Percentiles rank a stretch among this genome's conserved stretches.
These are phyloP conservation scores for Apamea sordens DNA, from an alignment of 2,888 invertebrate genomes.

Conservation along the genomic window DNA sequence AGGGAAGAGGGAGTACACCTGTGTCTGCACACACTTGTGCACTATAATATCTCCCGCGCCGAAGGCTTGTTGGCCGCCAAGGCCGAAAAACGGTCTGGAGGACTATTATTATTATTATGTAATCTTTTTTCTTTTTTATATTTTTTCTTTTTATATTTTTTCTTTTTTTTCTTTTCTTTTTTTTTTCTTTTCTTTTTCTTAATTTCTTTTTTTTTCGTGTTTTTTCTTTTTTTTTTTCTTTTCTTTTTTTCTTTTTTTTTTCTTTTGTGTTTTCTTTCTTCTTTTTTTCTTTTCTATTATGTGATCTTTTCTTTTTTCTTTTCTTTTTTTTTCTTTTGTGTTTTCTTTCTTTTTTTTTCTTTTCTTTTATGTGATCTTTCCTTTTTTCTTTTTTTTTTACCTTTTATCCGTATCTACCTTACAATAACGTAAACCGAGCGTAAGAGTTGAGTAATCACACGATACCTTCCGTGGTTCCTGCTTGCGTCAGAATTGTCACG, in stretches of 20 bases:
- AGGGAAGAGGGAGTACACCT: background rate
- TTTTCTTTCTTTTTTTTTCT: no score
- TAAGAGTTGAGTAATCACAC: constrained; percentile 29
- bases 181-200: no score
- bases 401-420: background rate
- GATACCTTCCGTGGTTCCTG: constrained; percentile 10
- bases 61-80: background rate
- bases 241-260: no score
- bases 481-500: constrained; percentile 58
- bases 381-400: background rate
- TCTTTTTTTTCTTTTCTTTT: no score
- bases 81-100: background rate
- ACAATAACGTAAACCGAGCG: background rate
- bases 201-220: no score
- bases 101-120: background rate
- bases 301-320: no score
- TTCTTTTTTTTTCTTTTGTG: no score
- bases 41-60: background rate
- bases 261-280: no score
- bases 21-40: background rate
- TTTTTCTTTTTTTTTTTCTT: no score
- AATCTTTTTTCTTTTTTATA: background rate
- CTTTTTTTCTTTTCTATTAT: no score
- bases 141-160: no score
- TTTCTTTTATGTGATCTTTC: background rate